Conservation (phyloP, 2,797 vertebrate genomes). For the Parotocinclus haroldoi region DNA sequence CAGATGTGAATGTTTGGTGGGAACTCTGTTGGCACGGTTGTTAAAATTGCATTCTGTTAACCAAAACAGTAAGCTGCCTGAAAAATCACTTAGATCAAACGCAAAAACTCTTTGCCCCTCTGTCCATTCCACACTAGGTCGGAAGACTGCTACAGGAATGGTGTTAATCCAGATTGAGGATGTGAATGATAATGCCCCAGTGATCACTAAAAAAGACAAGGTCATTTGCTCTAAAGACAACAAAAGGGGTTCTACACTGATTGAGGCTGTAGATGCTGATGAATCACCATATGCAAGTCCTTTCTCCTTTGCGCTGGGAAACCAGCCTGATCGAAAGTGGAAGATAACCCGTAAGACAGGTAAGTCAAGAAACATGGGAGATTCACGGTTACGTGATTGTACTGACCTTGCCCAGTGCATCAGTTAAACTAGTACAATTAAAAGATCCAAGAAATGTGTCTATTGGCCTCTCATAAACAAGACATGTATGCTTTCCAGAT, state of each 20-base stretch:
- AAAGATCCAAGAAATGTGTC: too few species aligned
- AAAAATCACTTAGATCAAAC: neutral
- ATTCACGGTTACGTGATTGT: too few species aligned
- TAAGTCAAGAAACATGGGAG: conserved; percentile 47
- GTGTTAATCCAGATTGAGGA: conserved; percentile 71
- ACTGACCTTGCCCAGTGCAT: too few species aligned
- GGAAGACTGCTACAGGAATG: conserved; percentile 75
- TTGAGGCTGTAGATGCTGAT: conserved; percentile 66
- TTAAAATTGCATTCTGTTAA: too few species aligned
- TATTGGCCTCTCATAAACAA: neutral
- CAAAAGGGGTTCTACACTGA: conserved; percentile 47
- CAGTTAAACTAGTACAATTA: too few species aligned
- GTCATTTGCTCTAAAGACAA: conserved; percentile 65
- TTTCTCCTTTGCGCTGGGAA: conserved; percentile 64
- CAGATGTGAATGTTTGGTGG: too few species aligned
- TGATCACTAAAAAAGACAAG: conserved; percentile 37
- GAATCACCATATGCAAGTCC: conserved; percentile 65
- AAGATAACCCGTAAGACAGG: conserved; percentile 58
- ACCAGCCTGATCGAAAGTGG: conserved; percentile 55
- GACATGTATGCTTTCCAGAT: conserved; percentile 15
- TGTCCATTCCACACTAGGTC: conserved; percentile 58
- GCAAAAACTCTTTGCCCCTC: neutral
- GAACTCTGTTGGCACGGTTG: too few species aligned
- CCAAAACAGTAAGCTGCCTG: neutral
- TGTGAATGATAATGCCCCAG: conserved; percentile 72